Base-by-base conservation (phyloP, 2,797 vertebrate species). In the Acridotheres tristis region DNA sequence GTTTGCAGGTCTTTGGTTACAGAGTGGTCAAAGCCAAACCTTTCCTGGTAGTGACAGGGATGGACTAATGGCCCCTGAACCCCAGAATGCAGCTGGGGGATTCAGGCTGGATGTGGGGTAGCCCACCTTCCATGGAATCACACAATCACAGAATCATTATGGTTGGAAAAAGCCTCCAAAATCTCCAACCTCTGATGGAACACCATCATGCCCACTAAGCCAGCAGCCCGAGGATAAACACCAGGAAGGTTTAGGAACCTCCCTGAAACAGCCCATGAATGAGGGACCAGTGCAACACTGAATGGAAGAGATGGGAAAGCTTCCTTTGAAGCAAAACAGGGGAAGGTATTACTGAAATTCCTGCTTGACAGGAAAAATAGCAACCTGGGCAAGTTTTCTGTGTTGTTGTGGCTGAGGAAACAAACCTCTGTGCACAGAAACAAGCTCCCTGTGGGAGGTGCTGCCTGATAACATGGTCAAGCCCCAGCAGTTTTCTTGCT, bases 11-110 rank as follows among this genome's bases (percentile, higher is more conserved):
- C 23, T 75, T 82, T 3, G 5, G 20, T 76, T 61, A 50, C 32
- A 22, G 51, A 45, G 23, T 11, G 2, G 18, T 58, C 42, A 69
- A 32, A 76, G 19, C 27, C 58, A 72, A 48, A 57, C 26, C 21
- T 32, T 66, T 62, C 32, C 21, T 32, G 11, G 27, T 18, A 57
- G 13, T 0, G 0, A 65, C 42, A 53, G 25, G 16, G 5, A n/a
- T 32, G 45, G 38, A 43, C 7, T 0, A 0, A 40, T 48, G 55
- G 18, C 29, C 19, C 1, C 54, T 1, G 9, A 32, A 4, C 51
- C 38, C 30, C 34, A 43, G 18, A 8, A 1, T 22, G 40, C 54
- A 78, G 22, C 7, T 10, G 1, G 7, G 19, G 26, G 8, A 4
- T 7, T 57, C 51, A 19, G 45, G 17, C 34, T 34, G 65, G 25